Base-by-base conservation (phyloP, 2,888 invertebrate genomes). In the Eutolmus rufibarbis region DNA sequence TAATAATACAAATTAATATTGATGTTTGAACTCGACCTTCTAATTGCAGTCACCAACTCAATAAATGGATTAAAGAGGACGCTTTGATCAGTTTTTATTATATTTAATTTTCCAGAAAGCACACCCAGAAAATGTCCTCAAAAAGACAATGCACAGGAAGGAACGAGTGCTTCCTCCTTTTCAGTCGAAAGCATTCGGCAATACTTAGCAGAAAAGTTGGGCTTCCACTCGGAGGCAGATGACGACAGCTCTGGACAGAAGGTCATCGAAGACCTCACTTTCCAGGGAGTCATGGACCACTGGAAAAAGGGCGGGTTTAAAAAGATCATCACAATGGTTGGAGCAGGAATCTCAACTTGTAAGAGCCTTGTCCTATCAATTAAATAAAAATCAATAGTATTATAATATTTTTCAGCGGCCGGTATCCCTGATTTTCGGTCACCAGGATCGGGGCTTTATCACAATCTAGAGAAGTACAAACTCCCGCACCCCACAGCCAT, bases 261-360 rank as follows among this genome's bases (percentile, higher is more conserved):
- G 93, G 94, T 96, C 81, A 93, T 97, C 85, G 94, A 95, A 40
- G 95, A 96, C 90, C 93, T 96, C 57, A 95, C 94, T 86, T 93
- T 98, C 89, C 96, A 97, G 89, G 97, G 97, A 1, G 93, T 98
- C 86, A 95, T 95, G 0, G 94, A 96, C 86, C 97, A 96, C 93
- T 97, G 98, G 89, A 95, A 96, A 90, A 94, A 94, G 88, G 66
- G 34, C 1, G 95, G 95, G 89, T 97, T 97, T 91, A 95, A 95
- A 91, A 97, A 97, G 90, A 95, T 99, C 87, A 96, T 99, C 87
- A 98, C 98, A 0, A 95, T 99, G 95, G 96, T 98, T 88, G 99
- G 99, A 88, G 99, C 99, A 89, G 99, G 99, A 84, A 98, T 99
- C 91, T 98, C 98, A 2, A 99, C 99, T 78, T 96, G 98, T 98